phyloP scores from a whole-genome alignment of 2,797 vertebrate genomes.

The Pelochelys cantorii region DNA sequence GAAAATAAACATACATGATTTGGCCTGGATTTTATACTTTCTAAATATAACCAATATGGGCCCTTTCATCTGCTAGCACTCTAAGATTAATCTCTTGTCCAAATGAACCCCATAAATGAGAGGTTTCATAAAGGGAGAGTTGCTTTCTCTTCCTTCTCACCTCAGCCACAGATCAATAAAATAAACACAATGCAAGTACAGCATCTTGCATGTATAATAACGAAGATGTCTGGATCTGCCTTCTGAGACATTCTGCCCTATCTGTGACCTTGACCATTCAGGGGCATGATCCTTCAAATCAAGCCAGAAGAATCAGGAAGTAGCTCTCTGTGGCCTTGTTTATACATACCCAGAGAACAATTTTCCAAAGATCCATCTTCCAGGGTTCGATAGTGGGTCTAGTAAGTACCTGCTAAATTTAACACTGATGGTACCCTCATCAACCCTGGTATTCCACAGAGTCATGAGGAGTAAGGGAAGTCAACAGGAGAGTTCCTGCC shows the following conservation, averaged over 20 bases:
- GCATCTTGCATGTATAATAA: conserved; percentile 19
- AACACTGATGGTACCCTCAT: no score
- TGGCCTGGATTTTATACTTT: conserved; percentile 17
- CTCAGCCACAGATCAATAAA: conserved; percentile 2
- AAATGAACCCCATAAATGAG: not conserved
- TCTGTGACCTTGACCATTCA: not conserved
- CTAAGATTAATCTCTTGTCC: not conserved
- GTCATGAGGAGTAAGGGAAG: no score
- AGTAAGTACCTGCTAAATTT: no score
- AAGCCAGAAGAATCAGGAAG: no score
- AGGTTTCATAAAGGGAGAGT: not conserved
- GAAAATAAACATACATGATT: conserved; percentile 21
- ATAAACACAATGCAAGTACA: not conserved
- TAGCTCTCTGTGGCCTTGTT: no score
- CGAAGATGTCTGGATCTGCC: not conserved
- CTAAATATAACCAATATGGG: not conserved
- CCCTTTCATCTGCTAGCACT: not conserved
- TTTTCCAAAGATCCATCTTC: no score
- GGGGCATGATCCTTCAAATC: not conserved
- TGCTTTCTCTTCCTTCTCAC: not conserved
- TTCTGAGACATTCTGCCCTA: not conserved
- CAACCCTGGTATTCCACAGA: no score
- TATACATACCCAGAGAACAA: no score
- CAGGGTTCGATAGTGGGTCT: no score
- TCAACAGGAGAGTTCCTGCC: no score